Percentiles rank a stretch among this genome's conserved stretches.
These are phyloP conservation scores for Kryptolebias ocellatus DNA, from an alignment of 2,797 vertebrate genomes.

Conservation along the genomic window DNA sequence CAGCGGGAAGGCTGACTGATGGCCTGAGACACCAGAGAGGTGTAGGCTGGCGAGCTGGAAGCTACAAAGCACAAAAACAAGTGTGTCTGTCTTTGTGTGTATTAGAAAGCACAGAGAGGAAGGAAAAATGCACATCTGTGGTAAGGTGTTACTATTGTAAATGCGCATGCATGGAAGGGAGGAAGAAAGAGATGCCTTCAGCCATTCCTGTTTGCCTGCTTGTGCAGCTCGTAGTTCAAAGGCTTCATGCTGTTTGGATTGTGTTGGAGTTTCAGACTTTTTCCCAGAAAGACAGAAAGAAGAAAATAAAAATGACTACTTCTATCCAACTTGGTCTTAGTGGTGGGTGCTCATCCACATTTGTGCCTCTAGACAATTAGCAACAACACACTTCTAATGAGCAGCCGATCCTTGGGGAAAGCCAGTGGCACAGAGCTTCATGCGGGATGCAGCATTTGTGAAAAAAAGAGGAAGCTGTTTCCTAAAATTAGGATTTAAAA, in stretches of 20 bases:
- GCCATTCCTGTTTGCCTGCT: constrained; percentile 51
- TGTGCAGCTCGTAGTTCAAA: constrained; percentile 34
- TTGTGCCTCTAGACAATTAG: constrained; percentile 35
- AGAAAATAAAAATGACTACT: not conserved
- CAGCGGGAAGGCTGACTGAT: constrained; percentile 58
- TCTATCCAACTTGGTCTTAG: not conserved
- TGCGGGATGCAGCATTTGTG: constrained; percentile 37
- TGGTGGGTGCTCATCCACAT: constrained; percentile 14
- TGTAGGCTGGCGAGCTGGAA: constrained; percentile 34
- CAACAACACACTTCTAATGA: constrained; percentile 49
- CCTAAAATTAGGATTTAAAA: constrained; percentile 28
- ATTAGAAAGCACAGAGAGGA: constrained; percentile 29
- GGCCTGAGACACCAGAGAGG: constrained; percentile 55
- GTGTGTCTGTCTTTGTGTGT: constrained; percentile 24
- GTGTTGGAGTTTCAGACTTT: constrained; percentile 19
- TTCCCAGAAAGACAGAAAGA: not conserved
- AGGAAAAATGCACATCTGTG: constrained; percentile 1
- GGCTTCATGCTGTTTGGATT: constrained; percentile 24
- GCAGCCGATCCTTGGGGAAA: constrained; percentile 45
- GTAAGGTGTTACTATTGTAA: constrained; percentile 8
- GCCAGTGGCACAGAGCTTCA: constrained; percentile 29
- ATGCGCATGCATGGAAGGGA: constrained; percentile 16
- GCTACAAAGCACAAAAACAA: constrained; percentile 15
- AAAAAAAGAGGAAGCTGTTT: constrained; percentile 16
- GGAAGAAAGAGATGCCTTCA: constrained; percentile 49